Percentiles rank a stretch among this genome's conserved stretches.
Conservation (phyloP, 2,113 vertebrate species). For the Myrmophylax atrothorax region DNA sequence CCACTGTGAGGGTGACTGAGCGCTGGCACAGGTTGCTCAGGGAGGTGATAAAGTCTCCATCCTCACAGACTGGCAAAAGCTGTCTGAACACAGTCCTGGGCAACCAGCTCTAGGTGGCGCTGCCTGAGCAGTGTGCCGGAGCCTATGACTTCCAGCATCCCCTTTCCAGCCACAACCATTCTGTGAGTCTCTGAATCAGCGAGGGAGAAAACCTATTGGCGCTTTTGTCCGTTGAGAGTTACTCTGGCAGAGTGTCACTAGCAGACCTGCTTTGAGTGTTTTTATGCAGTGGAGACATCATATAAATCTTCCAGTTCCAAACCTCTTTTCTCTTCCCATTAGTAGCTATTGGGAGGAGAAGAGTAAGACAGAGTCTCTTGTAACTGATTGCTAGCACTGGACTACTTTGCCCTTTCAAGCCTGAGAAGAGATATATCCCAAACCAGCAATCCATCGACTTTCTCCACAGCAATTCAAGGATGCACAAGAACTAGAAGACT, state of each 20-base stretch:
- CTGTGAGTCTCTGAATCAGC: background rate
- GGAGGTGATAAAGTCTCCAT: background rate
- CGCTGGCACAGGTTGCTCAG: background rate
- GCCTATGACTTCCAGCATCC: background rate
- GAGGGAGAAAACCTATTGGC: background rate
- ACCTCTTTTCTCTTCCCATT: background rate
- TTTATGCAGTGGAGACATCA: background rate
- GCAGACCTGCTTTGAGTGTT: background rate
- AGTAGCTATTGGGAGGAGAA: background rate
- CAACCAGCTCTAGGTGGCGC: background rate
- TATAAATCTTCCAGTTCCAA: background rate
- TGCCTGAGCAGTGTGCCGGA: background rate
- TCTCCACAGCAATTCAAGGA: background rate
- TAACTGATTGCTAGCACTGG: background rate
- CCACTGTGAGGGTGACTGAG: background rate
- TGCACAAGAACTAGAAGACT: background rate
- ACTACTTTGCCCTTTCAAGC: background rate
- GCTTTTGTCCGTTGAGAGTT: background rate
- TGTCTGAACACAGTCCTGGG: background rate
- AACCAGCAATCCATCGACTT: background rate
- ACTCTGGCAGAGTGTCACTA: background rate
- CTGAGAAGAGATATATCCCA: background rate
- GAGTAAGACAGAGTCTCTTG: background rate
- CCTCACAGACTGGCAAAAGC: background rate
- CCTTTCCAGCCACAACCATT: background rate